A percentile compares a stretch with the other conserved stretches of the same genome.
phyloP scores from a whole-genome alignment of 37 sponge, comb jelly and placozoan species.

The Agelas oroides region DNA sequence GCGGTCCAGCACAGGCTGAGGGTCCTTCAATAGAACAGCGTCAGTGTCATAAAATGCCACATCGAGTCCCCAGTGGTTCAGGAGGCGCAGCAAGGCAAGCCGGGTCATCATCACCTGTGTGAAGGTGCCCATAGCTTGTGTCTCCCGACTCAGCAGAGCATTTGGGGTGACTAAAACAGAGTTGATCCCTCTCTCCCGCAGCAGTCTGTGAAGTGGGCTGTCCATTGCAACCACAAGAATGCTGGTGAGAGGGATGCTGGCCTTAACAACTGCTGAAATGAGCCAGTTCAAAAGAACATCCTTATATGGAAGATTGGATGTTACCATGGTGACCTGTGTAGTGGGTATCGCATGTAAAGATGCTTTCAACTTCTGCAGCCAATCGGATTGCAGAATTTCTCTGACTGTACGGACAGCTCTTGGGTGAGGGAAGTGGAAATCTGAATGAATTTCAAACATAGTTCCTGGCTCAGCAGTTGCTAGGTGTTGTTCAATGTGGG shows the following conservation, averaged over 20 bases:
- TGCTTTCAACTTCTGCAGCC: background rate
- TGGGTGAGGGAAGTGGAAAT: background rate
- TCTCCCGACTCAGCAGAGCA: background rate
- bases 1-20: conserved; percentile 1
- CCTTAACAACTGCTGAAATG: conserved; percentile 1
- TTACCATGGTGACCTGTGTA: conserved; percentile 5
- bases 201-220: background rate
- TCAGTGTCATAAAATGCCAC: conserved; percentile 45
- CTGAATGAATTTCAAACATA: background rate
- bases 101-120: conserved; percentile 34
- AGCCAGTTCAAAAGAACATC: conserved; percentile 68
- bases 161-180: background rate
- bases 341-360: background rate
- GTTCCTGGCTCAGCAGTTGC: background rate
- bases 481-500: too few species aligned
- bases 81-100: conserved; percentile 16
- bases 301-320: conserved; percentile 19
- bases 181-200: background rate
- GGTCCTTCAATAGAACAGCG: conserved; percentile 37
- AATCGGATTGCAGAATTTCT: background rate
- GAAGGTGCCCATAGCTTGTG: background rate
- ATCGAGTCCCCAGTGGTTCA: conserved; percentile 31
- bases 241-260: background rate
- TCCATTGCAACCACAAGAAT: conserved; percentile 54
- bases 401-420: background rate